phyloP scores from a whole-genome alignment of 2,113 vertebrate genomes.

The Strix aluco region DNA sequence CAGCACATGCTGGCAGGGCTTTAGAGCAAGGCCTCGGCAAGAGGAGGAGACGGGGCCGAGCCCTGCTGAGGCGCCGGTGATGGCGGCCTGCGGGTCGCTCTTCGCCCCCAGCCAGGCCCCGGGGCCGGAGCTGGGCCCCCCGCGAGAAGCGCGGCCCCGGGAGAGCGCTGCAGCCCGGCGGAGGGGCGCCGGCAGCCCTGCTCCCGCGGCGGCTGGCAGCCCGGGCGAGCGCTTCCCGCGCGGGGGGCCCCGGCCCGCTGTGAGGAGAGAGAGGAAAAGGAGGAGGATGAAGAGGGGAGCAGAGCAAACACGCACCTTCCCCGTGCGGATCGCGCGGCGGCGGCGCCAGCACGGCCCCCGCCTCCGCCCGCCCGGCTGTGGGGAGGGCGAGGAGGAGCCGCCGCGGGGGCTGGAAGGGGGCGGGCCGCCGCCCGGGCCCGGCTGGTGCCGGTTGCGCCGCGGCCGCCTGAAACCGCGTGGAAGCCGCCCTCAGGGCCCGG shows the following conservation, averaged over 20 bases:
- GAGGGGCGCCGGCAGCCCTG: neutral
- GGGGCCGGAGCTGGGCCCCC: neutral
- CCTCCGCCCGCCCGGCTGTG: no score
- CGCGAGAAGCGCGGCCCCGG: neutral
- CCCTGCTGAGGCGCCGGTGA: neutral
- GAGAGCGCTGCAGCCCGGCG: neutral
- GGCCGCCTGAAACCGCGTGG: neutral
- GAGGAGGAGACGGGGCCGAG: neutral
- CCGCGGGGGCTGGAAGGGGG: neutral
- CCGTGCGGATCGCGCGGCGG: neutral
- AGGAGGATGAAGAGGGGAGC: neutral
- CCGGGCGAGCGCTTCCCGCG: neutral
- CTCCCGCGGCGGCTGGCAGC: no score
- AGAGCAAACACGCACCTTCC: conserved; percentile 25
- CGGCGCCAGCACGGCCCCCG: neutral
- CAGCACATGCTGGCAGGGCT: neutral
- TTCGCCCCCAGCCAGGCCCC: neutral
- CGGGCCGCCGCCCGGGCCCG: neutral
- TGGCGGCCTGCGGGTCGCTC: neutral
- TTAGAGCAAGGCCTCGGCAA: neutral
- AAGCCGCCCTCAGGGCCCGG: no score
- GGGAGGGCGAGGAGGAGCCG: neutral
- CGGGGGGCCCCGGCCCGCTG: neutral
- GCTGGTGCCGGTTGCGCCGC: no score
- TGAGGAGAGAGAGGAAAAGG: neutral